Base-by-base conservation (phyloP, 2,888 invertebrate genomes). In the Coecobrya sp. region DNA sequence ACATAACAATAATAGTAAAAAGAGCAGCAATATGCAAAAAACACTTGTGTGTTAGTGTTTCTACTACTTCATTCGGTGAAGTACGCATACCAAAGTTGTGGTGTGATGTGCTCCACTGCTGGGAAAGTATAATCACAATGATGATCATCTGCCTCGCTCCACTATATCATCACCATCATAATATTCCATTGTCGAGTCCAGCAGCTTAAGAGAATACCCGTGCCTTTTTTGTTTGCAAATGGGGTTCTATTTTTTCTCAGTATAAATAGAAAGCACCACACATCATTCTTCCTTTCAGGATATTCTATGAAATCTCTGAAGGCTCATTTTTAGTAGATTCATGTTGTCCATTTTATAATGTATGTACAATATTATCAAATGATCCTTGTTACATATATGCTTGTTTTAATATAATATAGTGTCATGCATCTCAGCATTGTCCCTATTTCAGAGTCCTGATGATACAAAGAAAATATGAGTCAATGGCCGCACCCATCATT, bases 401-500 rank as follows among this genome's bases (percentile, higher is more conserved):
- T n/a, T n/a, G n/a, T n/a, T n/a, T n/a, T n/a, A n/a, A n/a, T n/a
- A n/a, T n/a, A 4, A 8, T 55, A 55, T n/a, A 55, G 16, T 4
- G n/a, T 5, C 52, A 11, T 52, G 55, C 19, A n/a, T 55, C 55
- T 4, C 16, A n/a, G 19, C 36, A 7, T 36, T n/a, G n/a, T 13
- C n/a, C 19, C 5, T n/a, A 55, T n/a, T n/a, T 30, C 68, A 30
- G 13, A 36, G 36, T 36, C 36, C n/a, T 70, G 68, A 11, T 70
- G 68, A 36, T 70, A 36, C 4, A 70, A 10, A 13, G 30, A 70
- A 70, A 30, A 49, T 85, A 49, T 49, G 85, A 85, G 85, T 52
- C 85, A 85, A 68, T 85, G 49, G 68, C 68, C 85, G 86, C 86
- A 49, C 86, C 73, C 86, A 86, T 70, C 86, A 73, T 86, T 73